A percentile compares a stretch with the other conserved stretches of the same genome.
Conservation (phyloP, 2,113 vertebrate species). For the Asarcornis scutulata region DNA sequence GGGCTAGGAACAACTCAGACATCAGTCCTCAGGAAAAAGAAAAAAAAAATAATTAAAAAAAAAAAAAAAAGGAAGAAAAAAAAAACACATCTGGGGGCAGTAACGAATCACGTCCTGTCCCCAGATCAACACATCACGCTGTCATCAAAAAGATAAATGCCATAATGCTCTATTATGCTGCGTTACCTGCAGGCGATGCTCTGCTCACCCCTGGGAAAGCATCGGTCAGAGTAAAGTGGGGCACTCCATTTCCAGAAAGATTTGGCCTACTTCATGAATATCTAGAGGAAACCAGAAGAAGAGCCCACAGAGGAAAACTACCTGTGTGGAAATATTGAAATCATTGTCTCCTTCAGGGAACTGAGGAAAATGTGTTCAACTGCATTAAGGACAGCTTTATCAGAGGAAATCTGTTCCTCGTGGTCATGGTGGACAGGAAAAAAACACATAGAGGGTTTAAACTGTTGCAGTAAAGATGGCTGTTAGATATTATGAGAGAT, state of each 20-base stretch:
- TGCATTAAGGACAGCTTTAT: background rate
- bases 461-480: accelerated
- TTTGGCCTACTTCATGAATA: constrained; percentile 13
- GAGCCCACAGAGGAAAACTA: background rate
- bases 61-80: background rate
- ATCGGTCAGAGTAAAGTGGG: background rate
- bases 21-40: background rate
- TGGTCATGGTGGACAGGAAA: background rate
- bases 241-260: constrained; percentile 2
- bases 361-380: background rate
- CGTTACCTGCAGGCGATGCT: background rate
- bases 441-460: background rate
- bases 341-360: background rate
- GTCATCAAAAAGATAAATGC: background rate
- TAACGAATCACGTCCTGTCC: background rate
- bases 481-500: background rate
- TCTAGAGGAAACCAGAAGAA: background rate
- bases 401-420: background rate
- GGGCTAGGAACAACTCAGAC: background rate
- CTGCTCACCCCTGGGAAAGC: background rate
- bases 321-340: background rate
- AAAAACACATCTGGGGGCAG: background rate
- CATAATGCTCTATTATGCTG: background rate
- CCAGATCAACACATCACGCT: background rate
- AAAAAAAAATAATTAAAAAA: accelerated